Percentiles rank a stretch among this genome's conserved stretches.
phyloP scores from a whole-genome alignment of 2,797 vertebrate species.

The Vireo griseus region DNA sequence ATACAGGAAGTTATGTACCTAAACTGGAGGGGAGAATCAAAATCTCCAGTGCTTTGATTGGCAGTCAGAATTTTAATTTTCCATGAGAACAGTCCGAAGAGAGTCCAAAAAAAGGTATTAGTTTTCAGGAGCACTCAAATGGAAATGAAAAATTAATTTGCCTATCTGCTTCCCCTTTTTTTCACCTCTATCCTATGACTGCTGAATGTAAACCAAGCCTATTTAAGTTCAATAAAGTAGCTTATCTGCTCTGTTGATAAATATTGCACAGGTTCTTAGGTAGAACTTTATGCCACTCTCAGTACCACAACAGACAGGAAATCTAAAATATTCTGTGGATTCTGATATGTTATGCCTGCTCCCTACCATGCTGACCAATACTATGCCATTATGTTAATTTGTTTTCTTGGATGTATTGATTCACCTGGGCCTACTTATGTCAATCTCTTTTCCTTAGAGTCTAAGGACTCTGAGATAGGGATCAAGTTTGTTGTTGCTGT shows the following conservation, averaged over 20 bases:
- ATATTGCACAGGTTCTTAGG: not conserved
- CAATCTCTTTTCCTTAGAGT: not conserved
- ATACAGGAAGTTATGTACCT: not conserved
- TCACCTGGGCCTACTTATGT: not conserved
- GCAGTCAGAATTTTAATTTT: conserved; percentile 30
- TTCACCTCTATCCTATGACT: not conserved
- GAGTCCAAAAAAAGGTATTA: not conserved
- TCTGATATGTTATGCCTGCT: not conserved
- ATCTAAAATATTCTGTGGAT: not conserved
- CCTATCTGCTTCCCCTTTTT: not conserved
- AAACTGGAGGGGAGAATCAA: not conserved
- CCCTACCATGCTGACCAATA: not conserved
- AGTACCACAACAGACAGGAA: not conserved
- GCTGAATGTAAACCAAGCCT: not conserved
- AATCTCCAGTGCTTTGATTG: not conserved
- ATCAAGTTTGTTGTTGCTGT: not conserved
- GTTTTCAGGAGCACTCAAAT: conserved; percentile 21
- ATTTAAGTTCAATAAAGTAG: not conserved
- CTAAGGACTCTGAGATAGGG: not conserved
- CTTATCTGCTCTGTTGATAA: not conserved
- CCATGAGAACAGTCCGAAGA: conserved; percentile 13
- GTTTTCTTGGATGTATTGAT: not conserved
- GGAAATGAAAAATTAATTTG: conserved; percentile 42
- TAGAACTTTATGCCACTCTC: not conserved
- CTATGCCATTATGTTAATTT: not conserved